Conservation (phyloP, 2,888 invertebrate genomes). For the Trissonchulus sp. region DNA sequence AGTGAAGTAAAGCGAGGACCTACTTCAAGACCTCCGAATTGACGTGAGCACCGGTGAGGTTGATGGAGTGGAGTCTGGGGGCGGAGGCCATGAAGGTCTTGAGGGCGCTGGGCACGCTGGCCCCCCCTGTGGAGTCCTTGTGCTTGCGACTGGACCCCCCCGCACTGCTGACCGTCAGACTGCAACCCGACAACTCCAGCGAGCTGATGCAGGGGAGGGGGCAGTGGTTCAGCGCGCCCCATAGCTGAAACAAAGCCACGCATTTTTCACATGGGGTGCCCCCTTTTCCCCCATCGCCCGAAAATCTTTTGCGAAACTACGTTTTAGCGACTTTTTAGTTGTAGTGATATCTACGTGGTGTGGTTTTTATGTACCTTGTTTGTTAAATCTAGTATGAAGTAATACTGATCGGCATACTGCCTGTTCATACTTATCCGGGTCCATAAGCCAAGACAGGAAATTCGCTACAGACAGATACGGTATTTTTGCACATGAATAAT, state of each 20-base stretch:
- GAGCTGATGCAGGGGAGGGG: constrained; percentile 64
- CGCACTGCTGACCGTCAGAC: constrained; percentile 1
- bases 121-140: constrained; percentile 35
- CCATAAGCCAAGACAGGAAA: too few species aligned
- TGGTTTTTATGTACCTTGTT: too few species aligned
- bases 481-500: too few species aligned
- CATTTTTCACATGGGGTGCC: too few species aligned
- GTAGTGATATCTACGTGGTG: too few species aligned
- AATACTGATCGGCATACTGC: too few species aligned
- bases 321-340: too few species aligned
- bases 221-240: constrained; percentile 83
- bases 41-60: constrained; percentile 80
- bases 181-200: constrained; percentile 47
- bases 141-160: constrained; percentile 34
- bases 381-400: too few species aligned
- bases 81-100: constrained; percentile 76
- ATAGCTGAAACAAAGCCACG: constrained; percentile 88
- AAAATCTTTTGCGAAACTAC: too few species aligned
- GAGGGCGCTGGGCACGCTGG: background rate
- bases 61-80: constrained; percentile 73
- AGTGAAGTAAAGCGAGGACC: constrained; percentile 26
- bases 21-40: constrained; percentile 80
- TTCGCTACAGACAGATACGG: too few species aligned
- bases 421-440: too few species aligned
- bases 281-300: too few species aligned